phyloP scores from a whole-genome alignment of 2,888 invertebrate genomes.

The Phlogophora meticulosa region DNA sequence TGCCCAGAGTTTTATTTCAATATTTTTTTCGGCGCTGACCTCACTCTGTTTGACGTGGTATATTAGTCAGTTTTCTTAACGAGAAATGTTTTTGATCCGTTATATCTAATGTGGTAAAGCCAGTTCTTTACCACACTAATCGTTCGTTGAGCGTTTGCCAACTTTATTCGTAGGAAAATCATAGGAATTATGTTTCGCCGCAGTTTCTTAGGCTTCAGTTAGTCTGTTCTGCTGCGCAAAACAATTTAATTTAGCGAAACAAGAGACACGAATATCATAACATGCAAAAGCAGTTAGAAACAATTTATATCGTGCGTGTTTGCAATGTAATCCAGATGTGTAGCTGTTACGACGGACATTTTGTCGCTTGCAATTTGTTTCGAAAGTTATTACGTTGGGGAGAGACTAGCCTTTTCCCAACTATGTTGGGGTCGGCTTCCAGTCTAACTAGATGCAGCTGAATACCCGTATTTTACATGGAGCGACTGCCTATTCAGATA shows the following conservation, averaged over 20 bases:
- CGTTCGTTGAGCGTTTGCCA: conserved; percentile 60
- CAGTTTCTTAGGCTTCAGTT: conserved; percentile 30
- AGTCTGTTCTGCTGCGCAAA: conserved; percentile 23
- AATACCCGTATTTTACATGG: too few species aligned
- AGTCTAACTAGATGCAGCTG: too few species aligned
- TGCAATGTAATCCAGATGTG: conserved; percentile 17
- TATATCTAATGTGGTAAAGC: conserved; percentile 48
- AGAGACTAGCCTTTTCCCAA: too few species aligned
- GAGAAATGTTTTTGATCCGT: conserved; percentile 47
- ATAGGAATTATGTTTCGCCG: conserved; percentile 36
- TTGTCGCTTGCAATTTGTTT: conserved; percentile 26
- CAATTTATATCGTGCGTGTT: conserved; percentile 29
- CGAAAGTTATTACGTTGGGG: conserved; percentile 4
- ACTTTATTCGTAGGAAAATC: conserved; percentile 41
- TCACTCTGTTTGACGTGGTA: conserved; percentile 42
- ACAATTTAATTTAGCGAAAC: conserved; percentile 36
- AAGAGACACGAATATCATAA: conserved; percentile 19
- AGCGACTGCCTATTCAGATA: too few species aligned
- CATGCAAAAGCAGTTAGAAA: conserved; percentile 25
- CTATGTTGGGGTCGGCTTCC: too few species aligned
- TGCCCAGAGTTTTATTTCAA: conserved; percentile 22
- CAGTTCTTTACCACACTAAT: conserved; percentile 42
- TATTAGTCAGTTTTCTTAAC: conserved; percentile 52
- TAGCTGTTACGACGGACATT: conserved; percentile 17
- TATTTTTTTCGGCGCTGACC: conserved; percentile 37